phyloP scores from a whole-genome alignment of 2,888 invertebrate species.

The Lamellibrachia satsuma region DNA sequence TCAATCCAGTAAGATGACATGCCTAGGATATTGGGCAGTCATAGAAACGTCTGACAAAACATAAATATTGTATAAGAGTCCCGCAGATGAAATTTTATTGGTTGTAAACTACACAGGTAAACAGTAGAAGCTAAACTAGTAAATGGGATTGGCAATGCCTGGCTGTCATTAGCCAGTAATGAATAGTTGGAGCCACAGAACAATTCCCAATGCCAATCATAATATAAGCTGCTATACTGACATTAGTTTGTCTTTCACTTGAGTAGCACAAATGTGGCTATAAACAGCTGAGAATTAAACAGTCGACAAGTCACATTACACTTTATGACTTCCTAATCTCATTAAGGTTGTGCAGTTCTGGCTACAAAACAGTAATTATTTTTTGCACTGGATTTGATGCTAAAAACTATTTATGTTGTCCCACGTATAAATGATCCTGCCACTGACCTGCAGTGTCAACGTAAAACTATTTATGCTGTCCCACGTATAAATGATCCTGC shows the following conservation, averaged over 20 bases:
- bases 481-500: too few relatives aligned
- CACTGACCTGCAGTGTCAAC: neutral
- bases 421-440: neutral
- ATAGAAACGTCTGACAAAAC: neutral
- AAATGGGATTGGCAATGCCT: neutral
- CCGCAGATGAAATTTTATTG: neutral
- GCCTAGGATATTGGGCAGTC: neutral
- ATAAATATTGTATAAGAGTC: neutral
- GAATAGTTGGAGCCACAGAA: neutral
- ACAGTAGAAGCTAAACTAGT: neutral
- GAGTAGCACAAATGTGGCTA: neutral
- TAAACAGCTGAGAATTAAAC: neutral
- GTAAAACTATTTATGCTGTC: too few relatives aligned
- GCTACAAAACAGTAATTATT: neutral
- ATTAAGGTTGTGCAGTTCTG: neutral
- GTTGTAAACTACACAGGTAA: neutral
- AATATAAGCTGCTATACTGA: neutral
- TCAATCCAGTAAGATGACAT: neutral
- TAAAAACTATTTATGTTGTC: neutral
- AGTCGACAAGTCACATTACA: neutral
- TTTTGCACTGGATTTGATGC: neutral
- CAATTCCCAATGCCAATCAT: neutral
- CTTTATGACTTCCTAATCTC: too few relatives aligned
- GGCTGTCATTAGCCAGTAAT: neutral
- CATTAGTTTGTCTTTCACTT: too few relatives aligned